phyloP scores from a whole-genome alignment of 2,113 vertebrate species.

The Agelaius tricolor region DNA sequence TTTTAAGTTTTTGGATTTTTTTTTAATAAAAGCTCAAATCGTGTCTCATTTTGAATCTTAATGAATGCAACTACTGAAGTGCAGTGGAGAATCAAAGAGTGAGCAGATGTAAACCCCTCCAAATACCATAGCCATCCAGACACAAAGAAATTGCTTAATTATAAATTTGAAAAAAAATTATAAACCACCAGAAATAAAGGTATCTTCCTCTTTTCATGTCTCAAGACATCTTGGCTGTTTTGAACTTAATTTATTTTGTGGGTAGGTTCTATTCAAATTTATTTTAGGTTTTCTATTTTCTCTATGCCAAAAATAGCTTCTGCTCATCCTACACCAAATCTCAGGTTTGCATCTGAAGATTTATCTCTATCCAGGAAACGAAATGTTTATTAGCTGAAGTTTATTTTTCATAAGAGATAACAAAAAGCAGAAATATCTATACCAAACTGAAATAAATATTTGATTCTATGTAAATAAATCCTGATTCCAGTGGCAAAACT shows the following conservation, averaged over 20 bases:
- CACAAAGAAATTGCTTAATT: not conserved
- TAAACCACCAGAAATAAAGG: accelerated
- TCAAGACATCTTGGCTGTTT: not conserved
- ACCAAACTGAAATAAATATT: not conserved
- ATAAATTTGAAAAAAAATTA: not conserved
- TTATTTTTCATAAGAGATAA: not conserved
- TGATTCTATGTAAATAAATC: not conserved
- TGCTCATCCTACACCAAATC: not conserved
- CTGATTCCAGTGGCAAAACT: not conserved
- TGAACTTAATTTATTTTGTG: not conserved
- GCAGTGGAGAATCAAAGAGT: not conserved
- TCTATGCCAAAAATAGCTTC: not conserved
- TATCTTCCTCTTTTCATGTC: not conserved
- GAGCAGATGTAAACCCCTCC: not conserved
- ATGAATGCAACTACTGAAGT: not conserved
- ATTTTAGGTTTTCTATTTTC: not conserved
- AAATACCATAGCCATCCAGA: not conserved
- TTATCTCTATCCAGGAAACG: not conserved
- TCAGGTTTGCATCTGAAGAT: not conserved
- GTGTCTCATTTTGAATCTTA: not conserved
- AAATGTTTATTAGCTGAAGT: accelerated
- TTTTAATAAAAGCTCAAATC: not conserved
- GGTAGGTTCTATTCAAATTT: not conserved
- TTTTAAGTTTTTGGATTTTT: not conserved
- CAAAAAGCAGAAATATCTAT: not conserved